Evolutionary conservation across 2,113 vertebrate genomes (phyloP).

Genomic region (Nyctereutes procyonoides): DNA sequence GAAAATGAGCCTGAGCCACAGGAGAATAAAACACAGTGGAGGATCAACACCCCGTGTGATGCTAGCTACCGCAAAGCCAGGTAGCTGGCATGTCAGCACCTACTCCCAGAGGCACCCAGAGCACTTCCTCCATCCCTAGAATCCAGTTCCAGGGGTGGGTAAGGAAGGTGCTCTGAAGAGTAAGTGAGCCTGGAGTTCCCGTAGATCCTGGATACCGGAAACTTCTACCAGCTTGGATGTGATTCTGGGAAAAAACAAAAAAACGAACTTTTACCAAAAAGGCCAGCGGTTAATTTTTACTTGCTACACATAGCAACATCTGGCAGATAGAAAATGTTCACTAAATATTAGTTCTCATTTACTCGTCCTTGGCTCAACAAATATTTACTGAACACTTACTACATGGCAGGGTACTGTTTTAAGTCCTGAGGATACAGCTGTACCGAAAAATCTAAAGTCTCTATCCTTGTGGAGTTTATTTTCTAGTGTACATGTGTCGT

Average conservation of each 20-base stretch:
- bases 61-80: background rate
- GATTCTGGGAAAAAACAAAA: background rate
- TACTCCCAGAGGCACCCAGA: background rate
- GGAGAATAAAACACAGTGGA: no score
- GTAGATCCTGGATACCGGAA: background rate
- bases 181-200: background rate
- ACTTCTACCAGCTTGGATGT: background rate
- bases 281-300: background rate
- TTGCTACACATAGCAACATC: fast-evolving
- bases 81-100: background rate
- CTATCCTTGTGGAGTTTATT: background rate
- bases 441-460: background rate
- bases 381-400: background rate
- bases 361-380: background rate
- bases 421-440: no score
- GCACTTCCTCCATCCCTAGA: background rate
- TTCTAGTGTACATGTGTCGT: no score
- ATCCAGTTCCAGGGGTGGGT: background rate
- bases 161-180: background rate
- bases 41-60: no score
- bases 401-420: no score
- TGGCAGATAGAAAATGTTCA: background rate
- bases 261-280: background rate
- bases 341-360: background rate
- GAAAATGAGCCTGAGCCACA: background rate